Conservation (phyloP, 1,140 invertebrate genomes). For the Sycophila sp. region DNA sequence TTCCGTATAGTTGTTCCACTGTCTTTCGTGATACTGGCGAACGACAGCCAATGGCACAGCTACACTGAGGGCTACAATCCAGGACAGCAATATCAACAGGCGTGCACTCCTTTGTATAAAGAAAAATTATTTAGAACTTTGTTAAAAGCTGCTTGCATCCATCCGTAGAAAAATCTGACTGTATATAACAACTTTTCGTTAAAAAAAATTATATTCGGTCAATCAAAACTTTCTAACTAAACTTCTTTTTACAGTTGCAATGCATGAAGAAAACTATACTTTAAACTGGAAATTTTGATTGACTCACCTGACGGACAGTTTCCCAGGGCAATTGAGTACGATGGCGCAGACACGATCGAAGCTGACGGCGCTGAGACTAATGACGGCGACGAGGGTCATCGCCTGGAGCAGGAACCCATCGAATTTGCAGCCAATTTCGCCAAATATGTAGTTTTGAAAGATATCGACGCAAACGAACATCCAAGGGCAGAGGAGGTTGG, state of each 20-base stretch:
- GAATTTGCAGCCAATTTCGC: slow-evolving; percentile 73
- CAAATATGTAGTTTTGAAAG: slow-evolving; percentile 80
- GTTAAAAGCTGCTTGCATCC: too few relatives aligned
- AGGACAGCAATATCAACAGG: slow-evolving; percentile 74
- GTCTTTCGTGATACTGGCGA: slow-evolving; percentile 73
- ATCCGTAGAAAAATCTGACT: too few relatives aligned
- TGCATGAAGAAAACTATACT: too few relatives aligned
- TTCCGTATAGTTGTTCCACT: slow-evolving; percentile 77
- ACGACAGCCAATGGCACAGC: slow-evolving; percentile 74
- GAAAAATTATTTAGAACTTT: not conserved
- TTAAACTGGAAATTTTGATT: too few relatives aligned
- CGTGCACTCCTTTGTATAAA: slow-evolving; percentile 55
- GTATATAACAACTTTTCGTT: too few relatives aligned
- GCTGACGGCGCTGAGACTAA: slow-evolving; percentile 82
- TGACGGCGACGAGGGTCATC: slow-evolving; percentile 75
- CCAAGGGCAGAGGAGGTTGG: slow-evolving; percentile 78
- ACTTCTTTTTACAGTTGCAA: too few relatives aligned
- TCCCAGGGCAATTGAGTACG: slow-evolving; percentile 75
- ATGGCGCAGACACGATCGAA: slow-evolving; percentile 84
- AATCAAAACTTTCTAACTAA: too few relatives aligned
- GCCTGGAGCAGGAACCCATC: slow-evolving; percentile 77
- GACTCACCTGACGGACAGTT: slow-evolving; percentile 69
- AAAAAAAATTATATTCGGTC: too few relatives aligned
- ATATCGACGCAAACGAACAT: slow-evolving; percentile 77
- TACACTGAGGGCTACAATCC: slow-evolving; percentile 72